phyloP scores from a whole-genome alignment of 2,113 vertebrate genomes.

The human region DNA sequence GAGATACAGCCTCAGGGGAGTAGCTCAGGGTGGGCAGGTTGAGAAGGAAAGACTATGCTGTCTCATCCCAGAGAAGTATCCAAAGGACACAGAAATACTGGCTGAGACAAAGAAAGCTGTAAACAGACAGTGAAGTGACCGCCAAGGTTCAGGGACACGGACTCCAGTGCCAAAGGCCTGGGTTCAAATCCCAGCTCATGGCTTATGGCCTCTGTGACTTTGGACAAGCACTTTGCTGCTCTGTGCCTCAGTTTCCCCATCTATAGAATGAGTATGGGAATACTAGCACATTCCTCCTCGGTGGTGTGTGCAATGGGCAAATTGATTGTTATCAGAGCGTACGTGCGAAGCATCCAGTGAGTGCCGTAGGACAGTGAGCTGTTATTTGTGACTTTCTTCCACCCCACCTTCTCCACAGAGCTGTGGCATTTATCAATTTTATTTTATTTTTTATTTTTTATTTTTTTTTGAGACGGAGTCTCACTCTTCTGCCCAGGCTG shows the following conservation, averaged over 20 bases:
- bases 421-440: not conserved
- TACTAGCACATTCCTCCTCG: rapidly evolving
- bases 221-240: not conserved
- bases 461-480: too few species aligned
- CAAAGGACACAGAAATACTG: not conserved
- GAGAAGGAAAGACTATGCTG: not conserved
- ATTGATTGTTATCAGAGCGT: rapidly evolving
- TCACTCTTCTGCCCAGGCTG: too few species aligned
- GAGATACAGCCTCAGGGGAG: not conserved
- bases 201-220: not conserved
- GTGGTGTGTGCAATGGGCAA: rapidly evolving
- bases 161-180: not conserved
- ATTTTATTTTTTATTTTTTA: too few species aligned
- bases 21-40: not conserved
- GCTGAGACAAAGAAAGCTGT: not conserved
- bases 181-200: not conserved
- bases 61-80: not conserved
- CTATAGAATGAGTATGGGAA: not conserved
- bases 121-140: not conserved
- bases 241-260: not conserved
- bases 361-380: not conserved
- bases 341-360: not conserved
- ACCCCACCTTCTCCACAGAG: not conserved
- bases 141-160: too few species aligned
- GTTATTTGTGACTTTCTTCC: too few species aligned